phyloP scores from a whole-genome alignment of 2,113 vertebrate genomes.

The Orientallactaga bullata region DNA sequence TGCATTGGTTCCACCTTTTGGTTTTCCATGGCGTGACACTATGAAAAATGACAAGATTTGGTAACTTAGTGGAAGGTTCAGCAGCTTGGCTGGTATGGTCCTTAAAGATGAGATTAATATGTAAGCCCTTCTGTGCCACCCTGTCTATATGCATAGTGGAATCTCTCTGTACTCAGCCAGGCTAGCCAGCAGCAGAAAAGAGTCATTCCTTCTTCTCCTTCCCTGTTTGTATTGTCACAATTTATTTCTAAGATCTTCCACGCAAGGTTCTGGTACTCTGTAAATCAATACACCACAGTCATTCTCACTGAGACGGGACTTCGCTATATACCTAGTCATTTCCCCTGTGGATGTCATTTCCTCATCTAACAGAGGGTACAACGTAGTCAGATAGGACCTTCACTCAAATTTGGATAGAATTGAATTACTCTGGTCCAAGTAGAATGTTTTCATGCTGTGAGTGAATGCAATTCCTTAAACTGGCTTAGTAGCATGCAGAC shows the following conservation, averaged over 20 bases:
- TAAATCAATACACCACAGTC: conserved; percentile 60
- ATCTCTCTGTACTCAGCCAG: background rate
- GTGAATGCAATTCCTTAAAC: conserved; percentile 68
- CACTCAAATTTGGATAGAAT: conserved; percentile 69
- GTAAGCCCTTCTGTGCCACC: background rate
- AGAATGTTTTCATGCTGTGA: conserved; percentile 75
- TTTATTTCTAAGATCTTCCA: conserved; percentile 58
- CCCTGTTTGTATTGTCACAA: conserved; percentile 67
- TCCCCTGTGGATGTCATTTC: conserved; percentile 74
- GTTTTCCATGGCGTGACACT: conserved; percentile 70
- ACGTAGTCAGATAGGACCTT: conserved; percentile 58
- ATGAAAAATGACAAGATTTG: conserved; percentile 75
- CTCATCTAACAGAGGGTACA: conserved; percentile 78
- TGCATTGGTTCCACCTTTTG: conserved; percentile 82
- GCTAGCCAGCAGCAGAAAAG: too few species aligned
- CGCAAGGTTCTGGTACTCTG: conserved; percentile 22
- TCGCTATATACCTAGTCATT: conserved; percentile 72
- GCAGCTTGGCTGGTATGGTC: background rate
- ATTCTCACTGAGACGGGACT: conserved; percentile 80
- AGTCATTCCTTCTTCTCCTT: background rate
- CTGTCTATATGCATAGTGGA: background rate
- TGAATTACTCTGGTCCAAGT: conserved; percentile 81
- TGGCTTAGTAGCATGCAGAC: background rate
- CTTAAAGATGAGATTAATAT: background rate
- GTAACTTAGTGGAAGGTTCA: conserved; percentile 70